Evolutionary conservation across 2,797 vertebrate species (phyloP).

Genomic region (Lutra lutra): DNA sequence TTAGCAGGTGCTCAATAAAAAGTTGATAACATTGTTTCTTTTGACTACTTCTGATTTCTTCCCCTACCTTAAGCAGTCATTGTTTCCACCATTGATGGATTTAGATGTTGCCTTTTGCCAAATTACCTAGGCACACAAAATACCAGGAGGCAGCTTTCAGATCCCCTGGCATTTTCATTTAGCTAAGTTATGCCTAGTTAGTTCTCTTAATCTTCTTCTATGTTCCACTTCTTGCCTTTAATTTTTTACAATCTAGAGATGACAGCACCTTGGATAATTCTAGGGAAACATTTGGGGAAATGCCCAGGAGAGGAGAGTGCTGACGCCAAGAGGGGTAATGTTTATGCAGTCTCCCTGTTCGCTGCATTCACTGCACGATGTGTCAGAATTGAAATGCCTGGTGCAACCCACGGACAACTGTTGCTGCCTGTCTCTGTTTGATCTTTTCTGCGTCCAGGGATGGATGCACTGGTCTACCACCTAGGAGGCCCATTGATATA

Average conservation of each 20-base stretch:
- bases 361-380: not conserved
- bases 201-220: conserved; percentile 80
- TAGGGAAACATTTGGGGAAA: conserved; percentile 65
- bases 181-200: conserved; percentile 76
- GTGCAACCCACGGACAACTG: not conserved
- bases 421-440: conserved; percentile 59
- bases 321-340: conserved; percentile 45
- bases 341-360: conserved; percentile 63
- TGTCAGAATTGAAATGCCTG: conserved; percentile 28
- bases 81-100: conserved; percentile 33
- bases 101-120: conserved; percentile 43
- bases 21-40: conserved; percentile 50
- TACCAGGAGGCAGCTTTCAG: conserved; percentile 13
- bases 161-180: conserved; percentile 65
- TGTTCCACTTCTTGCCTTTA: conserved; percentile 77
- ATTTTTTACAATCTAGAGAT: conserved; percentile 76
- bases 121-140: conserved; percentile 35
- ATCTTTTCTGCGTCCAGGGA: conserved; percentile 66
- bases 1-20: conserved; percentile 33
- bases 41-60: conserved; percentile 74
- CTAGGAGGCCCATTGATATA: not conserved
- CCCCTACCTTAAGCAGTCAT: conserved; percentile 68
- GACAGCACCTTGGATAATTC: conserved; percentile 67
- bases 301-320: conserved; percentile 5
- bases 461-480: not conserved